Percentiles rank a stretch among this genome's conserved stretches.
These are phyloP conservation scores for Xenopus laevis DNA, from an alignment of 2,113 vertebrate species.

Conservation along the genomic window DNA sequence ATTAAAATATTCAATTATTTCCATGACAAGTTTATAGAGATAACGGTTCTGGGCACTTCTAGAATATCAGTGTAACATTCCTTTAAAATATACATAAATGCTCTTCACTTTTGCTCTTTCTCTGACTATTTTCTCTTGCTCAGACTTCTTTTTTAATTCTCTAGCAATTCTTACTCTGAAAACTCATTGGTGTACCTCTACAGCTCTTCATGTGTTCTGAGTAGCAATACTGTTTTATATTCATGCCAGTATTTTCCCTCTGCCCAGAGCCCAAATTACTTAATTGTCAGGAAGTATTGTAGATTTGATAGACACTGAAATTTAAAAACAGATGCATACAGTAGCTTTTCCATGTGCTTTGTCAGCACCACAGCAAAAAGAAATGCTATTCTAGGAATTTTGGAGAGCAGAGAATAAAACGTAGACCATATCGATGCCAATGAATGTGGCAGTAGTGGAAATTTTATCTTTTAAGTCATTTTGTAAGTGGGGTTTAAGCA, in stretches of 20 bases:
- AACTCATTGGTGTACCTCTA: background rate
- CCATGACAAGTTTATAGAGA: no score
- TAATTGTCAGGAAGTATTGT: conserved; percentile 34
- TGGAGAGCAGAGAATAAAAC: conserved; percentile 8
- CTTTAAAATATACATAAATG: no score
- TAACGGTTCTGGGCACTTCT: no score
- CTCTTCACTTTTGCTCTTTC: no score
- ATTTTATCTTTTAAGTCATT: no score
- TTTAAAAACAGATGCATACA: background rate
- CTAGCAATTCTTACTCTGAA: no score
- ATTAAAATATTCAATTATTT: no score
- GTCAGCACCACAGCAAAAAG: conserved; percentile 29
- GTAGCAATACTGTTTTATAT: conserved; percentile 18
- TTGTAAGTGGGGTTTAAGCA: no score
- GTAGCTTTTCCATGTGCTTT: conserved; percentile 17
- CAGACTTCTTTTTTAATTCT: no score
- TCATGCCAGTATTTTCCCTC: background rate
- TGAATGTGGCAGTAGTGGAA: conserved; percentile 9
- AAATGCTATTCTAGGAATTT: conserved; percentile 34
- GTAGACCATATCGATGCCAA: conserved; percentile 23
- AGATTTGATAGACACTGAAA: background rate
- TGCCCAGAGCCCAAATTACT: conserved; percentile 27
- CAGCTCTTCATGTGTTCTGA: conserved; percentile 25
- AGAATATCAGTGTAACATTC: no score
- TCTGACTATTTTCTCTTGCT: no score